Evolutionary conservation across 2,888 invertebrate genomes (phyloP).

Genomic region (Prostheceraeus crozeri): DNA sequence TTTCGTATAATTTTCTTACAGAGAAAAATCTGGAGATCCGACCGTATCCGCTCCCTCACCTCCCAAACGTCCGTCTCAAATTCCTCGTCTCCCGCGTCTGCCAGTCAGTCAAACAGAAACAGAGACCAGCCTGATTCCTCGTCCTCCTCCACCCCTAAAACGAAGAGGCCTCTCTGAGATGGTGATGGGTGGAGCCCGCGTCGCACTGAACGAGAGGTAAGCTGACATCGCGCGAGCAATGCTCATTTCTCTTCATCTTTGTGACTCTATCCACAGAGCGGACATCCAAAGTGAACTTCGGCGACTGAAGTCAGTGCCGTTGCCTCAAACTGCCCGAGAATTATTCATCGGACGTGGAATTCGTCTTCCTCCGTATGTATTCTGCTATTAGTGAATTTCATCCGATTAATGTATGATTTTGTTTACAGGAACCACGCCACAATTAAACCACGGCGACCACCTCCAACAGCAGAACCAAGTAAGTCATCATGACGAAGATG

Average conservation of each 20-base stretch:
- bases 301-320: conserved; percentile 30
- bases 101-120: neutral
- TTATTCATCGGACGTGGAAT: conserved; percentile 33
- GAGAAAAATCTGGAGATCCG: neutral
- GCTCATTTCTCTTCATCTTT: neutral
- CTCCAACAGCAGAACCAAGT: no score
- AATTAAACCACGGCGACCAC: neutral
- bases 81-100: neutral
- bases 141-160: neutral
- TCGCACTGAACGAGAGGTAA: neutral
- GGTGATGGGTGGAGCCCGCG: neutral
- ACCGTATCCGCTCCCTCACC: neutral
- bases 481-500: no score
- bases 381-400: no score
- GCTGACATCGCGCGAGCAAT: neutral
- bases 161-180: neutral
- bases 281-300: conserved; percentile 32
- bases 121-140: neutral
- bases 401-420: no score
- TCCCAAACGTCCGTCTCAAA: neutral
- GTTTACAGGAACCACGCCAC: conserved; percentile 10
- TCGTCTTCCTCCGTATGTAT: conserved; percentile 35
- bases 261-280: no score
- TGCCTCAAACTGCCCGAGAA: conserved; percentile 30
- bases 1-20: neutral